Evolutionary conservation across 2,888 invertebrate species (phyloP).

Genomic region (Acanthococcus lagerstroemiae): DNA sequence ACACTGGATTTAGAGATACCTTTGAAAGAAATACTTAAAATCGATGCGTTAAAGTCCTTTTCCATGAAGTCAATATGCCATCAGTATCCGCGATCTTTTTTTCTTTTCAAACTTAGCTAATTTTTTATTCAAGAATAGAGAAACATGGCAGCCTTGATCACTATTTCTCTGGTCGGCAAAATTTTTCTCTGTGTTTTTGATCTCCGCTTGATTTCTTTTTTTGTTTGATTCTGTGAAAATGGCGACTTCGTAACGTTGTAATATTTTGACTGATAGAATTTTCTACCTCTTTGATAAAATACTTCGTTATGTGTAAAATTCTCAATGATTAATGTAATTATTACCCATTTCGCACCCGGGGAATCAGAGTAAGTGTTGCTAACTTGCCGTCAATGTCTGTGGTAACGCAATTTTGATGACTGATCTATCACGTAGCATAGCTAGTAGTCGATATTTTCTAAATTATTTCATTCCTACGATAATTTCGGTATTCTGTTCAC

Average conservation of each 20-base stretch:
- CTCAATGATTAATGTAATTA: neutral
- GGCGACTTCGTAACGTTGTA: slow-evolving; percentile 30
- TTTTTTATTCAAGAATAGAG: no score
- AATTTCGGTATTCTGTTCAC: no score
- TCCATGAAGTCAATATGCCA: no score
- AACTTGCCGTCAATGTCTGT: neutral
- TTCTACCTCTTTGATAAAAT: slow-evolving; percentile 16
- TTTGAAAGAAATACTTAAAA: no score
- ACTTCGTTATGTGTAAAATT: neutral
- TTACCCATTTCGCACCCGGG: neutral
- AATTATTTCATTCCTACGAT: neutral
- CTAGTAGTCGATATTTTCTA: neutral
- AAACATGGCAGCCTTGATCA: no score
- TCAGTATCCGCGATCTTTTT: no score
- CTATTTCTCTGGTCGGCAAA: no score
- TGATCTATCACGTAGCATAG: neutral
- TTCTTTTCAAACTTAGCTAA: no score
- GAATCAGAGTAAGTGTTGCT: neutral
- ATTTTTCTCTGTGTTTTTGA: slow-evolving; percentile 9
- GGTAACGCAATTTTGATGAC: neutral
- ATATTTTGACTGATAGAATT: slow-evolving; percentile 26
- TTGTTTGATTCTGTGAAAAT: slow-evolving; percentile 26
- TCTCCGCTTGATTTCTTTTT: neutral
- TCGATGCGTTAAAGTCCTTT: no score
- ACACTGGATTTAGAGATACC: no score